Evolutionary conservation across 2,888 invertebrate species (phyloP), one percentile per base, ranked within the genome.

Genomic region (Horisme vitalbata): DNA sequence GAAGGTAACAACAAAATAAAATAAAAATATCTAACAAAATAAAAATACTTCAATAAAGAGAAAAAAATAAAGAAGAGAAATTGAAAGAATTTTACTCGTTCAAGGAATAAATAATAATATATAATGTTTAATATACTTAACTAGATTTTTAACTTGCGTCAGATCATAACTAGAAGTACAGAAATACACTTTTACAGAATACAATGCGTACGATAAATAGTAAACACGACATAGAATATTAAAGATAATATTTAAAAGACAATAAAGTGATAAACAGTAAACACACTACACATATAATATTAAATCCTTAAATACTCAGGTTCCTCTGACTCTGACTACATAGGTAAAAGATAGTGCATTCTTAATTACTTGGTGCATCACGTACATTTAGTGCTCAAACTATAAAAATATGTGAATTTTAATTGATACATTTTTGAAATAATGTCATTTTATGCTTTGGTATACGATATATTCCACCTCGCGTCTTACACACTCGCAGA

Each of bases 111-210:
- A n/a, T n/a, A n/a, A n/a, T n/a, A n/a, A n/a, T 12, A 30, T 4
- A 34, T 9, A 26, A 23, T 24, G 4, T 24, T 18, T 18, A 26
- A 30, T 21, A 11, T 10, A 36, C n/a, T n/a, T n/a, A n/a, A n/a
- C n/a, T n/a, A n/a, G n/a, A n/a, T n/a, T 55, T 68, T 72, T 71
- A 79, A 78, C 80, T 84, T 83, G 81, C 85, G 77, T 79, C 86
- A 79, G 78, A 75, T 74, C 63, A 59, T 49, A 53, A 55, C 50
- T 32, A 15, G 36, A 45, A 32, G 50, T 61, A 58, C 62, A 70
- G 66, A 75, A 69, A 13, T 45, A 51, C 15, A 34, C 27, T 27
- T 30, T 31, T 15, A 27, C 11, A 36, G 14, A 33, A 31, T 52
- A 45, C 28, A 45, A 38, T 47, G 33, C 13, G 20, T 34, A 38